Evolutionary conservation across 2,797 vertebrate genomes (phyloP), one percentile per base, ranked within the genome.

Genomic region (Myripristis murdjan): DNA sequence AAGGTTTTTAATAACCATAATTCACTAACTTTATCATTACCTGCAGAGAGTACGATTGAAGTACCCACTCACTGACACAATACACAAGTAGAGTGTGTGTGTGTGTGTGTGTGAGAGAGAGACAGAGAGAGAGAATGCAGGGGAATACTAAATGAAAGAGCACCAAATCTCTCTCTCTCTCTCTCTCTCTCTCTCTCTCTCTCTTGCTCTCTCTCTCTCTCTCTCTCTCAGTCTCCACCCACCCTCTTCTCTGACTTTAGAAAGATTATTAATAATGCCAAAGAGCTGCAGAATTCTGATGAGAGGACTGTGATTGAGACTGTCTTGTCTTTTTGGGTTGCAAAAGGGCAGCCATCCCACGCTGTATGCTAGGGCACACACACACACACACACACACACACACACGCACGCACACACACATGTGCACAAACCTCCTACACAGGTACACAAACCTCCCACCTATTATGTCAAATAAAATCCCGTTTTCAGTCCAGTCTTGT

Each of bases 311-410:
- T 60, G 18, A 69, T 76, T 46, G 60, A 73, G 22, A 53, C 12
- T 16, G 24, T 22, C 31, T 39, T 55, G n/a, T 58, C 41, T 28
- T 61, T 63, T 47, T 20, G 33, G 39, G 54, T 31, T 68, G 2
- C 55, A 35, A 73, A 64, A 55, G 53, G 47, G 57, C 54, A 70
- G 47, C 46, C 67, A 58, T 14, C 70, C 59, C 56, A 81, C 77
- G 65, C 14, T 28, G 70, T 68, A 67, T 77, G 71, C 57, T 76
- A 68, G 78, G 62, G 23, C 7, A 1, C 18, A 16, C 22, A 47
- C 20, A 31, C 46, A 22, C 33, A 4, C 1, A 61, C 35, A 56
- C 12, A 44, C 20, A 47, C 20, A 31, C 46, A 22, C 33, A 4
- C 1, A 56, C 35, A 56, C 12, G 51, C 20, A 35, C 31, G 43